Percentiles rank a stretch among this genome's conserved stretches.
These are phyloP conservation scores for Rhodeus uyekii DNA, from an alignment of 2,797 vertebrate genomes.

Conservation along the genomic window DNA sequence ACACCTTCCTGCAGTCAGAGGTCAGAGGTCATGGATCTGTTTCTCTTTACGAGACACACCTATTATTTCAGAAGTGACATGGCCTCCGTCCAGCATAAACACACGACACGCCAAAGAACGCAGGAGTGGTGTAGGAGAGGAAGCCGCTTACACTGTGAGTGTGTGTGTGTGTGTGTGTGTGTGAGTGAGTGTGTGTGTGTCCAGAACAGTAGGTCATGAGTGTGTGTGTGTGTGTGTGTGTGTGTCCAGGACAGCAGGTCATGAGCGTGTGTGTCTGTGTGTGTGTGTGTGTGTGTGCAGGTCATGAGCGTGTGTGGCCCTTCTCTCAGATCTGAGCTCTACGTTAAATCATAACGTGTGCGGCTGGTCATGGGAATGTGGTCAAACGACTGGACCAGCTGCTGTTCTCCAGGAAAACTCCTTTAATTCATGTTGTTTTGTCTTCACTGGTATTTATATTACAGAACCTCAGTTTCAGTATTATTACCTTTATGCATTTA, in stretches of 20 bases:
- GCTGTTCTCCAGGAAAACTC: constrained; percentile 68
- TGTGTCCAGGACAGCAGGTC: constrained; percentile 33
- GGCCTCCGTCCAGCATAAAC: constrained; percentile 63
- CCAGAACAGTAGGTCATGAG: background rate
- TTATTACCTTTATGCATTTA: too few relatives aligned
- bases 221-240: too few relatives aligned
- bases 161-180: constrained; percentile 45
- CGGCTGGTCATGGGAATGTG: constrained; percentile 65
- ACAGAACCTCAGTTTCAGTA: constrained; percentile 12
- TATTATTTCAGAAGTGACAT: constrained; percentile 33
- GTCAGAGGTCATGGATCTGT: constrained; percentile 29
- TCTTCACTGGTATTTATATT: background rate
- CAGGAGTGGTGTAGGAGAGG: constrained; percentile 48
- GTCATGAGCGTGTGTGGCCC: constrained; percentile 60
- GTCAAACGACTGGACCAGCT: constrained; percentile 64
- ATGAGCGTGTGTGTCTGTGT: constrained; percentile 42
- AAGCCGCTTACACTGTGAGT: constrained; percentile 38
- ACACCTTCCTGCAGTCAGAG: background rate
- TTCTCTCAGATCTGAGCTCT: constrained; percentile 2
- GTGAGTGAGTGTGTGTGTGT: background rate
- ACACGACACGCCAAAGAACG: constrained; percentile 63
- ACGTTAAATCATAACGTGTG: constrained; percentile 66
- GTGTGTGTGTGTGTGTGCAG: constrained; percentile 42
- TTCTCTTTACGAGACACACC: constrained; percentile 4
- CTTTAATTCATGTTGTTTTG: constrained; percentile 15